These are phyloP conservation scores for Zaprionus capensis DNA, from an alignment of 1,140 invertebrate genomes.

Conservation along the genomic window DNA sequence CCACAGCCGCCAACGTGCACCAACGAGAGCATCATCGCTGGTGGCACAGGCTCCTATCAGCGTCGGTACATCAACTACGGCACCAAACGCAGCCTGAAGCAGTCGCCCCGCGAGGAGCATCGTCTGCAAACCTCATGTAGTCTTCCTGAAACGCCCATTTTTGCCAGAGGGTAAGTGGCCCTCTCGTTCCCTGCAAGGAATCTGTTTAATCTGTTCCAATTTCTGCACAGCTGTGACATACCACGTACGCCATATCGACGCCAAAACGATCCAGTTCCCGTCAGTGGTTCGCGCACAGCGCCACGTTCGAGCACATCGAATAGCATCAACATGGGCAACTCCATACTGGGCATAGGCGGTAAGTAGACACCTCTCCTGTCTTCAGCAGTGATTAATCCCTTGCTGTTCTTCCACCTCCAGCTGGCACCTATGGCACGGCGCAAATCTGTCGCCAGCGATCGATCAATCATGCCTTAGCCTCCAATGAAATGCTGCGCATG, in stretches of 20 bases:
- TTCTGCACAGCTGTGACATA: conserved; percentile 87
- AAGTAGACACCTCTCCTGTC: too few relatives aligned
- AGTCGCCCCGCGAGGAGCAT: conserved; percentile 85
- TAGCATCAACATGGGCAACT: conserved; percentile 84
- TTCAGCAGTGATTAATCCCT: neutral
- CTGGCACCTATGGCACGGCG: conserved; percentile 83
- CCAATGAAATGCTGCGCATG: conserved; percentile 90
- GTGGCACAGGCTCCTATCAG: conserved; percentile 84
- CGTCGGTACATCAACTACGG: conserved; percentile 84
- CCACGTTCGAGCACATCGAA: conserved; percentile 88
- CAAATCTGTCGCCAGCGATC: conserved; percentile 88
- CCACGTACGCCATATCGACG: conserved; percentile 89
- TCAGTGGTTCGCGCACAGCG: conserved; percentile 84
- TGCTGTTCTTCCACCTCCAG: conserved; percentile 25
- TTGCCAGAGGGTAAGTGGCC: conserved; percentile 87
- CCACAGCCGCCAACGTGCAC: conserved; percentile 52
- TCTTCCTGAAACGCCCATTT: conserved; percentile 92
- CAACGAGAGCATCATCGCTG: conserved; percentile 57
- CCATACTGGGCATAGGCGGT: conserved; percentile 80
- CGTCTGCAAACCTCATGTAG: conserved; percentile 92
- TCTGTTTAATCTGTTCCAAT: neutral
- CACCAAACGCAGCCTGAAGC: conserved; percentile 79
- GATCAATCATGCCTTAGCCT: conserved; percentile 88
- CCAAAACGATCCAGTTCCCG: conserved; percentile 85
- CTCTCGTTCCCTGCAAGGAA: neutral